Evolutionary conservation across 2,797 vertebrate genomes (phyloP), one percentile per base, ranked within the genome.

Genomic region (Hephaestus fuliginosus): DNA sequence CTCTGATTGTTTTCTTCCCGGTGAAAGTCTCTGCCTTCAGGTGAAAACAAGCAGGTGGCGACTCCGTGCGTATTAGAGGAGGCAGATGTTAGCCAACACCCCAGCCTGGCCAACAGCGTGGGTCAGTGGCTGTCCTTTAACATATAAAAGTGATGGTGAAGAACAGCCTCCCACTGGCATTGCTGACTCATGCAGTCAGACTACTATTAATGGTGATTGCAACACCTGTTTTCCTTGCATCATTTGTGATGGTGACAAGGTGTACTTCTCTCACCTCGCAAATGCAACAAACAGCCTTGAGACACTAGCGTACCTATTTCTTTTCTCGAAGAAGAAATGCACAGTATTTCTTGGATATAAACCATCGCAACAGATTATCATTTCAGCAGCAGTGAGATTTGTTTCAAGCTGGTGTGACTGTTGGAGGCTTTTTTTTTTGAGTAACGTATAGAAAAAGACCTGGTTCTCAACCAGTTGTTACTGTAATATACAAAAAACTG

Each of bases 21-120:
- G 44, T 65, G 10, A 69, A 71, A 65, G 9, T 57, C 43, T 78
- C 53, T 70, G 61, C 78, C 78, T 66, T 67, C 25, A 52, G 76
- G 72, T 75, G 22, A 65, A 61, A 80, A 74, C 28, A 53, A 76
- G 70, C 83, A 82, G 84, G 80, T 84, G 79, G 74, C 13, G 39
- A 15, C 41, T 69, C 52, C 49, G 15, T 55, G 64, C 72, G 76
- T 75, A 39, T 76, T 49, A n/a, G 51, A 58, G 60, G 33, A 63
- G 36, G 65, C 69, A 83, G 73, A 81, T 66, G 65, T 65, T 66
- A 17, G 70, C 80, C 52, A 60, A 15, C 30, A 57, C 11, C 13
- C 13, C 20, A 9, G 13, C 33, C 48, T 36, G 69, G 25, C 44
- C 43, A 70, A 13, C 61, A 67, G 63, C 28, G 18, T 52, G 83